Evolutionary conservation across 1,140 invertebrate species (phyloP), one percentile per base, ranked within the genome.

Genomic region (Drosophila athabasca): DNA sequence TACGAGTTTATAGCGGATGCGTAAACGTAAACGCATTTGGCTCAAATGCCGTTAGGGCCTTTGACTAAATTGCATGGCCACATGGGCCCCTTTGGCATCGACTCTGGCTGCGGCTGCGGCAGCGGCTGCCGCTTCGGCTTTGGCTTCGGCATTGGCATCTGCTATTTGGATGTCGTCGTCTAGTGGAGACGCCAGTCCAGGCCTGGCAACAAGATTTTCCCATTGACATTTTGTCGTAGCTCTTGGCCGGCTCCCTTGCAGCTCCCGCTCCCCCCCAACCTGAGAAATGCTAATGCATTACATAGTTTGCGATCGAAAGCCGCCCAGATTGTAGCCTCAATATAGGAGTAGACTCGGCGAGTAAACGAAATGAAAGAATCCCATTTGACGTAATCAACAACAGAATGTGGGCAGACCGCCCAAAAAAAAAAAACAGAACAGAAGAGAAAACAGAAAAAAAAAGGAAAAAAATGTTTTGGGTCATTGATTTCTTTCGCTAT

Each of bases 11-110:
- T 90, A 88, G 88, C 88, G 88, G 88, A 90, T 90, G 88, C 88
- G 88, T 90, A 90, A 90, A 90, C 88, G 88, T 90, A 90, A 90
- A 90, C 88, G 88, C 88, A 90, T 90, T 90, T 90, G 80, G 88
- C 83, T 80, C 81, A 88, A 84, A 77, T 90, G 88, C 88, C 88
- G 88, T 90, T 90, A 90, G 88, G 88, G 88, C 80, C 79, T 78
- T 75, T 90, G 82, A 85, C 82, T 85, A 87, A 90, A 88, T 87
- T 87, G 76, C 82, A 72, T 84, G 78, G 69, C 76, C 71, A 74
- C 71, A 79, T 64, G 72, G 83, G 83, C 83, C 82, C 66, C 67
- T 67, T 79, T 54, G 68, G 72, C 62, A 68, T 70, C 60, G 72
- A 39, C 72, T 41, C 31, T 58, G 43, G 35, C 44, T 46, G 13